Evolutionary conservation across 2,113 vertebrate genomes (phyloP).

Genomic region (Chionodraco myersi): DNA sequence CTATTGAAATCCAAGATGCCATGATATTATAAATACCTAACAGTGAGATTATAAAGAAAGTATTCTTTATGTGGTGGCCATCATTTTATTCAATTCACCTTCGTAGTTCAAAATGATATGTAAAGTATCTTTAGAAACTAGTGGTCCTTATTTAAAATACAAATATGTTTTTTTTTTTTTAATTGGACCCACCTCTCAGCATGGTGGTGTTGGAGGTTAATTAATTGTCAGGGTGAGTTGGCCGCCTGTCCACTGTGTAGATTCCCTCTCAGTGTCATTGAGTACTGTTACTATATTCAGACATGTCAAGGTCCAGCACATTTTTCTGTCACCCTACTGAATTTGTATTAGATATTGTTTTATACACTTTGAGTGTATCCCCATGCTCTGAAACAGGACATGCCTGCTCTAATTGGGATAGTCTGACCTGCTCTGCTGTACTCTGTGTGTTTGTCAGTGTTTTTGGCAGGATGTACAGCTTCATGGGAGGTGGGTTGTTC

Average conservation of each 20-base stretch:
- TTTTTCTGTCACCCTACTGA: constrained; percentile 9
- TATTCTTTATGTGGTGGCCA: background rate
- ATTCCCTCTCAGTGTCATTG: background rate
- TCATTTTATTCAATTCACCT: background rate
- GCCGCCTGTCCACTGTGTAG: background rate
- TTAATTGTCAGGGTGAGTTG: constrained; percentile 23
- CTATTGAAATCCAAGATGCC: constrained; percentile 2
- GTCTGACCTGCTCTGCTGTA: constrained; percentile 43
- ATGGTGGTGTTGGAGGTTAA: constrained; percentile 14
- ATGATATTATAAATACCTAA: background rate
- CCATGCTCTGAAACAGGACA: constrained; percentile 29
- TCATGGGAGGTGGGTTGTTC: constrained; percentile 88
- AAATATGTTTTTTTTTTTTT: background rate
- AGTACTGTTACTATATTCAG: constrained; percentile 20
- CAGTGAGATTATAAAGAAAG: background rate
- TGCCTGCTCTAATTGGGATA: constrained; percentile 36
- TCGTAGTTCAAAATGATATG: background rate
- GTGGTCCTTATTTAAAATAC: too few species aligned
- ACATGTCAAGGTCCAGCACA: constrained; percentile 13
- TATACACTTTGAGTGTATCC: constrained; percentile 28
- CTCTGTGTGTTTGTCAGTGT: constrained; percentile 52
- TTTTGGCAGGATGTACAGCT: constrained; percentile 85
- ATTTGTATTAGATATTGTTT: constrained; percentile 45
- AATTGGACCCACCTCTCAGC: background rate
- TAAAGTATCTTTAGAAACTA: constrained; percentile 1